Conservation (phyloP, 2,797 vertebrate species). For the Bucorvus abyssinicus region DNA sequence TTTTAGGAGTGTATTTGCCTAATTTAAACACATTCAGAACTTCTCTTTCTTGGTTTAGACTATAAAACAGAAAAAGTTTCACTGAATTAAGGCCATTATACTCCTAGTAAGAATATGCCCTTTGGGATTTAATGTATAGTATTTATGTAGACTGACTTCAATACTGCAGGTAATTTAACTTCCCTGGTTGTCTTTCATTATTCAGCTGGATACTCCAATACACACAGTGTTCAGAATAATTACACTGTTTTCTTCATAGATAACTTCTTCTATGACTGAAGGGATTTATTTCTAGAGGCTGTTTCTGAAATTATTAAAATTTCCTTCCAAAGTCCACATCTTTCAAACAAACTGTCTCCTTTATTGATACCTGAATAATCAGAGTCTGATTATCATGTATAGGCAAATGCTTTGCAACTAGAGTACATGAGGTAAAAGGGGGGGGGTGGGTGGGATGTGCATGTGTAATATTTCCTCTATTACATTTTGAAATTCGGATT, state of each 20-base stretch:
- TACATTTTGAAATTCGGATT: neutral
- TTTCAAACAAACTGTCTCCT: neutral
- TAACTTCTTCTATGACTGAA: neutral
- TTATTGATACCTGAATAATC: neutral
- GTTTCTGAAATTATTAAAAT: neutral
- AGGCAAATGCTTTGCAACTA: neutral
- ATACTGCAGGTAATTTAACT: neutral
- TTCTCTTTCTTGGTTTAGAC: neutral
- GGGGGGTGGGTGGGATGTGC: too few species aligned
- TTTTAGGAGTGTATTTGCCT: accelerated
- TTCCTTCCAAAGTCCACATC: neutral
- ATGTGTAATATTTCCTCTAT: neutral
- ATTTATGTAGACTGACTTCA: neutral
- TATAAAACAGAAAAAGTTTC: neutral
- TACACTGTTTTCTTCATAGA: accelerated
- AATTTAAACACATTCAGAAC: neutral
- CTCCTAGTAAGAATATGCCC: neutral
- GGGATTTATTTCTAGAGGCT: neutral
- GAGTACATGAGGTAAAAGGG: neutral
- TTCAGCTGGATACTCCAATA: neutral
- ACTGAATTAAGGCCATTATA: neutral
- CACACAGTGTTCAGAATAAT: neutral
- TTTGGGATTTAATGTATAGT: neutral
- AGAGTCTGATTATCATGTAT: neutral
- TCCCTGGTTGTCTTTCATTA: neutral